Conservation (phyloP, 2,888 invertebrate species). For the Oligia strigilis region DNA sequence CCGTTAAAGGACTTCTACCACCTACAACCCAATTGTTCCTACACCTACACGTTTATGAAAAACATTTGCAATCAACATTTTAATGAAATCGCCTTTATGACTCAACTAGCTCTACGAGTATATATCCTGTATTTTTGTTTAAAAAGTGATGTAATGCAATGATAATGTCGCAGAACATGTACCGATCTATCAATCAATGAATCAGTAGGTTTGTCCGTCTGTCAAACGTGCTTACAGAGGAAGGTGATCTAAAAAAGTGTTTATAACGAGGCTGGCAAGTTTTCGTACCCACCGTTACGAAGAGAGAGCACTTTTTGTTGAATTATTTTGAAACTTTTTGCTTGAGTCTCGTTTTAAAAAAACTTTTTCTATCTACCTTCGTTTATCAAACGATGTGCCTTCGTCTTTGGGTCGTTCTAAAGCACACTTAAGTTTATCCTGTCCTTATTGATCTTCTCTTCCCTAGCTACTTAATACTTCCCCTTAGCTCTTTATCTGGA, state of each 20-base stretch:
- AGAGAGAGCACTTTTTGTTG: conserved; percentile 58
- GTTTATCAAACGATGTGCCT: neutral
- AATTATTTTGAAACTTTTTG: conserved; percentile 68
- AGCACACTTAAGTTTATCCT: neutral
- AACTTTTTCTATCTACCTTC: conserved; percentile 77
- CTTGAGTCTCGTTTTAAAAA: conserved; percentile 23
- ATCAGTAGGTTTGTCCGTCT: neutral
- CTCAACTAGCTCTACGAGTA: conserved; percentile 5
- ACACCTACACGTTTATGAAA: neutral
- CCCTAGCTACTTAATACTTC: neutral
- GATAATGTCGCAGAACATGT: conserved; percentile 1
- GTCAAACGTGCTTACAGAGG: conserved; percentile 1
- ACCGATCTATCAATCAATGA: neutral
- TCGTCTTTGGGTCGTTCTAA: neutral
- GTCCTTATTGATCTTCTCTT: neutral
- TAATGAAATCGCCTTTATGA: conserved; percentile 14
- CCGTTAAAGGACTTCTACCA: neutral
- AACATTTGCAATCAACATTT: neutral
- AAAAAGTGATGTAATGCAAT: conserved; percentile 21
- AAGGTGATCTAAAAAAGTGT: conserved; percentile 8
- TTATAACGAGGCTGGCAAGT: conserved; percentile 19
- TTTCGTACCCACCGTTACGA: no score
- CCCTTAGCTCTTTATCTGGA: no score
- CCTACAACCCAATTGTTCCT: neutral
- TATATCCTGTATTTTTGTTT: conserved; percentile 22